phyloP scores from a whole-genome alignment of 2,888 invertebrate genomes.

The Marronus borbonicus region DNA sequence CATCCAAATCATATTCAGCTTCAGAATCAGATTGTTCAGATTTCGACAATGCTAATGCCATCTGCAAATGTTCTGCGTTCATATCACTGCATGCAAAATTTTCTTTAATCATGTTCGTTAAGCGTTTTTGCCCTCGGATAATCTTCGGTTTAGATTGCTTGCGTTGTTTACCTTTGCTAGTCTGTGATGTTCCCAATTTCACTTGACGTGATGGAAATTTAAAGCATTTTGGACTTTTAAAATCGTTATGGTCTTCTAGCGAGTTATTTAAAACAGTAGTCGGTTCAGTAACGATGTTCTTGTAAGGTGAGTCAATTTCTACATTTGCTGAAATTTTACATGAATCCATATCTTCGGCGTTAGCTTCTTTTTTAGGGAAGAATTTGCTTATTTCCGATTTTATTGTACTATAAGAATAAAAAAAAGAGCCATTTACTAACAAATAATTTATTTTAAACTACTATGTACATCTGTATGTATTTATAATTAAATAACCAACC shows the following conservation, averaged over 20 bases:
- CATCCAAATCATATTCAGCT: slow-evolving; percentile 47
- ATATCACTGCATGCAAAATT: slow-evolving; percentile 73
- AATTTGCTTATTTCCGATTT: slow-evolving; percentile 58
- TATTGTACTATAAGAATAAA: slow-evolving; percentile 55
- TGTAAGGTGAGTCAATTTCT: slow-evolving; percentile 59
- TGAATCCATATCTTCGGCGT: neutral
- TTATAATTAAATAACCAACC: slow-evolving; percentile 57
- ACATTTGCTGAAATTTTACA: neutral
- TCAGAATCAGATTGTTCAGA: slow-evolving; percentile 68
- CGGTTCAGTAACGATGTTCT: slow-evolving; percentile 58
- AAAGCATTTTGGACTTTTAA: slow-evolving; percentile 61
- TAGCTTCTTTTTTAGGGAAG: slow-evolving; percentile 51
- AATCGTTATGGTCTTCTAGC: slow-evolving; percentile 62
- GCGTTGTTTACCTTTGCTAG: slow-evolving; percentile 57
- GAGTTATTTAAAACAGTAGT: slow-evolving; percentile 54
- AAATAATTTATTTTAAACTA: slow-evolving; percentile 47
- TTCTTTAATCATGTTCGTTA: slow-evolving; percentile 70
- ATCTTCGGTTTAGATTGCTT: slow-evolving; percentile 61
- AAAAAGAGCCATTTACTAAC: slow-evolving; percentile 27
- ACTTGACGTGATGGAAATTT: slow-evolving; percentile 22
- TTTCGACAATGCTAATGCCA: slow-evolving; percentile 79
- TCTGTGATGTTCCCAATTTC: slow-evolving; percentile 53
- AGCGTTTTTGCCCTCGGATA: slow-evolving; percentile 57
- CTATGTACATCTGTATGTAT: slow-evolving; percentile 51
- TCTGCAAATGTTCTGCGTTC: slow-evolving; percentile 78